Base-by-base conservation (phyloP, 53 echinoderm and acorn worm species). In the Stichopus horrens region DNA sequence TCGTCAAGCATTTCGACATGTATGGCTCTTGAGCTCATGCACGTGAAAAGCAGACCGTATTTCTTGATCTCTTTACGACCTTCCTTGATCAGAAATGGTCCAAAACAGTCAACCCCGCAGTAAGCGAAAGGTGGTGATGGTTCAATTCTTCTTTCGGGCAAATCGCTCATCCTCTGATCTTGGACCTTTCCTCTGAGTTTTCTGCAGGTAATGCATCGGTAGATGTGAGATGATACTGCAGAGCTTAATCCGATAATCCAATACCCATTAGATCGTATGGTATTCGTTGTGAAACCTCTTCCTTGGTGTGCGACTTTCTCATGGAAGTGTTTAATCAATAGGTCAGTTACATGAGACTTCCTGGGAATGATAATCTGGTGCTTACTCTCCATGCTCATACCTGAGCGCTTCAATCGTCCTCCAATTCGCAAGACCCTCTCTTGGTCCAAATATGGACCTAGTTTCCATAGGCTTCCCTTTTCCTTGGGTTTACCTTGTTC, bases 191-290 rank as follows among this genome's bases (percentile, higher is more conserved):
- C 74, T 52, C 74, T 51, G 0, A 88, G 84, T 86, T 74, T 83
- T 11, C 85, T 84, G 74, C 93, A 95, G 75, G 75, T 83, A 52
- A 91, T 77, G 76, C 95, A 95, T 20, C 90, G 89, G 78, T 67
- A 76, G 51, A 94, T 92, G 56, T 86, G 75, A 11, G 83, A 76
- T 7, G 91, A 81, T 9, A 91, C 85, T 5, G 83, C 67, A 52
- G 83, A 74, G 21, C 76, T 83, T 11, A 57, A 66, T 77, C 86
- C 79, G 9, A 89, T 67, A 68, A 92, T 90, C 92, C 92, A 92
- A 14, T 86, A 83, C 13, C 90, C 88, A 75, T 63, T 83, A 8
- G 90, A 86, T 8, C 94, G 4, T 55, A 91, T 91, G 73, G 73
- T 88, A 52, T 90, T 90, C 2, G 90, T 89, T 23, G 92, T 92